These are phyloP conservation scores for Paracentrotus lividus DNA, from an alignment of 53 echinoderm and acorn worm species.

Conservation along the genomic window DNA sequence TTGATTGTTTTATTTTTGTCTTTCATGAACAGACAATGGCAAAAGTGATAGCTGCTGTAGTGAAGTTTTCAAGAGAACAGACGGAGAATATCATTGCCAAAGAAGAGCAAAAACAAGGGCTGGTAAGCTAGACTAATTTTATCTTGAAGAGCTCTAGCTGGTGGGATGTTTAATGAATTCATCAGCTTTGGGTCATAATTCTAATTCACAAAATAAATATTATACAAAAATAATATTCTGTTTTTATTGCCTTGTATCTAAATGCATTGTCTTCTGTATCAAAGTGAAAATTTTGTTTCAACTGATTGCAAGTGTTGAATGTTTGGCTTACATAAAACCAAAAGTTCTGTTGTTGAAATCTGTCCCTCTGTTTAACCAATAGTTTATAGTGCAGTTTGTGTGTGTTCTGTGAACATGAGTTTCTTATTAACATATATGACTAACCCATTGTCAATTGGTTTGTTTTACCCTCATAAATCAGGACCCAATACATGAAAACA, in stretches of 20 bases:
- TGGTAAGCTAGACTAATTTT: slow-evolving; percentile 67
- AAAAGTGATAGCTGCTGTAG: slow-evolving; percentile 94
- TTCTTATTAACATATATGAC: not conserved
- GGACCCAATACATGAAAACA: slow-evolving; percentile 25
- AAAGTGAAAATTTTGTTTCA: too few species aligned
- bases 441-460: slow-evolving; percentile 13
- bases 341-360: too few species aligned
- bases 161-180: too few species aligned
- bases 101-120: slow-evolving; percentile 84
- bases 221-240: too few species aligned
- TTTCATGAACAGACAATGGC: slow-evolving; percentile 90
- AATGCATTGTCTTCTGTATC: too few species aligned
- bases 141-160: not conserved
- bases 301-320: too few species aligned
- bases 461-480: not conserved
- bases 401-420: not conserved
- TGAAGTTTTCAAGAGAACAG: slow-evolving; percentile 92
- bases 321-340: too few species aligned
- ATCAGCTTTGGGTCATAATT: too few species aligned
- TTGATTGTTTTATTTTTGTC: not conserved
- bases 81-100: slow-evolving; percentile 85
- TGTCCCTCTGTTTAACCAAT: too few species aligned
- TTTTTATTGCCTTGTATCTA: too few species aligned
- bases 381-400: not conserved
- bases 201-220: too few species aligned